Evolutionary conservation across 2,113 vertebrate species (phyloP).

Genomic region (Eidolon helvum): DNA sequence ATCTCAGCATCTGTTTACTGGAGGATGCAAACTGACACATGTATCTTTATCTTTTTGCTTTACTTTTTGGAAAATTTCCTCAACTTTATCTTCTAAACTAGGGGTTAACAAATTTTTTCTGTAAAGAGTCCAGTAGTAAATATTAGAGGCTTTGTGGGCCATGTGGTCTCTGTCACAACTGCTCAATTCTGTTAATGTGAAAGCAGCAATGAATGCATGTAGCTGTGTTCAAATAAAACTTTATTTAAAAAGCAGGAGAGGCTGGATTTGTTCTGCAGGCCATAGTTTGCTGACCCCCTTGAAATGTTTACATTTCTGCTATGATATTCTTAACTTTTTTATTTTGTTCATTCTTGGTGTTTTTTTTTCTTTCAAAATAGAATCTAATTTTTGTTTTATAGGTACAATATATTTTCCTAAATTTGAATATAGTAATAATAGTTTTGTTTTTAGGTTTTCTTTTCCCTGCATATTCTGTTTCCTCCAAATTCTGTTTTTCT

Average conservation of each 20-base stretch:
- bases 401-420: not conserved
- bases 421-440: not conserved
- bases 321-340: not conserved
- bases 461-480: not conserved
- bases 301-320: not conserved
- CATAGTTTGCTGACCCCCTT: not conserved
- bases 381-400: not conserved
- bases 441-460: not conserved
- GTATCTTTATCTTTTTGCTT: not conserved
- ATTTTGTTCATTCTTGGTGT: not conserved
- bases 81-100: not conserved
- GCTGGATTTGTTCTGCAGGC: not conserved
- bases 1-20: not conserved
- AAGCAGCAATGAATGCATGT: not conserved
- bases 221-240: not conserved
- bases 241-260: not conserved
- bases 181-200: not conserved
- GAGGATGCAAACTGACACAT: not conserved
- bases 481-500: not conserved
- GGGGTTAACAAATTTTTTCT: not conserved
- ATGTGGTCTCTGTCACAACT: not conserved
- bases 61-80: not conserved
- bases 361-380: not conserved
- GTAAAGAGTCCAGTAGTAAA: not conserved
- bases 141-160: not conserved